Conservation (phyloP, 64 coral and sea anemone species). For the Dendrophyllia cribrosa region DNA sequence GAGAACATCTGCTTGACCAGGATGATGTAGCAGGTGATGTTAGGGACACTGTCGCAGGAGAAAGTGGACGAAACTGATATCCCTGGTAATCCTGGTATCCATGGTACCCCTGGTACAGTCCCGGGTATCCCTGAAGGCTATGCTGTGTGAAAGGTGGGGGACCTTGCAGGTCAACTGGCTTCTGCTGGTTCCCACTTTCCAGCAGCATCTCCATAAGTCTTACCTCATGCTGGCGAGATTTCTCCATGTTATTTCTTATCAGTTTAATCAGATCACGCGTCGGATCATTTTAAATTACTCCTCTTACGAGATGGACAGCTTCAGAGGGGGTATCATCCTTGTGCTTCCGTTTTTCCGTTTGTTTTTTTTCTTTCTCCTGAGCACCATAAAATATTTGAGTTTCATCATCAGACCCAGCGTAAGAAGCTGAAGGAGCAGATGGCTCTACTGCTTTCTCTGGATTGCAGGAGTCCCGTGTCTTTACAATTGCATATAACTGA, state of each 20-base stretch:
- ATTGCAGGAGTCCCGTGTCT: neutral
- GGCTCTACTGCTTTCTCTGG: neutral
- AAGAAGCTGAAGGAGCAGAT: neutral
- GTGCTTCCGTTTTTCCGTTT: neutral
- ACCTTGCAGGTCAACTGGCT: neutral
- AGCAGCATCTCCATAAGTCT: neutral
- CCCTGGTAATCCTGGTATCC: too few species aligned
- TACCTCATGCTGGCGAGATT: conserved; percentile 4
- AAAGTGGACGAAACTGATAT: neutral
- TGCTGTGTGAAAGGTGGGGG: neutral
- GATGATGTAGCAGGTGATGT: neutral
- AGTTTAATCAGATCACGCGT: neutral
- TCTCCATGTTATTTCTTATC: conserved; percentile 1
- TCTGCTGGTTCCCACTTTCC: neutral
- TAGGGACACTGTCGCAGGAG: neutral
- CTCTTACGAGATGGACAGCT: neutral
- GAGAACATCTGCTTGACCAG: neutral
- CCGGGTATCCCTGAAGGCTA: too few species aligned
- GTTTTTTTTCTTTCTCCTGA: neutral
- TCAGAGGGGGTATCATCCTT: neutral
- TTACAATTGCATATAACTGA: neutral
- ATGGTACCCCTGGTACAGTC: too few species aligned
- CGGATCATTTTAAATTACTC: neutral
- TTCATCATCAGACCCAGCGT: neutral
- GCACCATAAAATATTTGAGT: neutral